A percentile compares a stretch with the other conserved stretches of the same genome.
phyloP scores from a whole-genome alignment of 2,797 vertebrate genomes.

The Siniperca scherzeri region DNA sequence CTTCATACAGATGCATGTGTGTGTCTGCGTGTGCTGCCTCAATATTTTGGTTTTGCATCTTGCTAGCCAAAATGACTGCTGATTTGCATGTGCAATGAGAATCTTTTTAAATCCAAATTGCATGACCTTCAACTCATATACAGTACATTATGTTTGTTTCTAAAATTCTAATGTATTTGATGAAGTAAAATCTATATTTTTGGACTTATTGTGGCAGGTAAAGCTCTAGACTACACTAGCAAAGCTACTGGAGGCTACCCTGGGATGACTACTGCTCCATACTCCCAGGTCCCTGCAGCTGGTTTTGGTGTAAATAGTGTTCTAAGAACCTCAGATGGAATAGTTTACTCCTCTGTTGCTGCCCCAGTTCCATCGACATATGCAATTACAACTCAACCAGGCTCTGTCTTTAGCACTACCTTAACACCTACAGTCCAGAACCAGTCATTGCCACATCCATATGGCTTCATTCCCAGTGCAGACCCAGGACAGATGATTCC shows the following conservation, averaged over 20 bases:
- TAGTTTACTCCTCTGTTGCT: slow-evolving; percentile 95
- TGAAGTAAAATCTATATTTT: slow-evolving; percentile 70
- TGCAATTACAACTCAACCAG: slow-evolving; percentile 98
- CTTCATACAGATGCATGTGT: slow-evolving; percentile 94
- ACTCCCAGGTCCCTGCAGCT: slow-evolving; percentile 90
- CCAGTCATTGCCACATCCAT: slow-evolving; percentile 88
- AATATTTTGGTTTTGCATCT: slow-evolving; percentile 91
- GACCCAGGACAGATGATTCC: slow-evolving; percentile 87
- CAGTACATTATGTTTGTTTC: slow-evolving; percentile 20
- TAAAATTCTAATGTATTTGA: slow-evolving; percentile 67
- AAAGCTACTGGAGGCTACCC: slow-evolving; percentile 91
- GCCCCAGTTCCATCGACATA: slow-evolving; percentile 93
- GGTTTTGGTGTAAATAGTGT: slow-evolving; percentile 90
- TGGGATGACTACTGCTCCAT: slow-evolving; percentile 88
- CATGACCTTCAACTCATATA: slow-evolving; percentile 79
- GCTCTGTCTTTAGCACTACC: slow-evolving; percentile 92
- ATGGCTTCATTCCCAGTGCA: slow-evolving; percentile 90
- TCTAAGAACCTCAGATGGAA: slow-evolving; percentile 93
- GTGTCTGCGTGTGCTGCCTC: slow-evolving; percentile 95
- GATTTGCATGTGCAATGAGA: slow-evolving; percentile 89
- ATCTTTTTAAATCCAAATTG: slow-evolving; percentile 82
- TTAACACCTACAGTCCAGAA: slow-evolving; percentile 84
- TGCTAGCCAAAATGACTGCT: slow-evolving; percentile 89
- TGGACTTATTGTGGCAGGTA: slow-evolving; percentile 94
- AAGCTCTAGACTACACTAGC: slow-evolving; percentile 97